Evolutionary conservation across 2,888 invertebrate species (phyloP).

Genomic region (Cryptocephalus primarius): DNA sequence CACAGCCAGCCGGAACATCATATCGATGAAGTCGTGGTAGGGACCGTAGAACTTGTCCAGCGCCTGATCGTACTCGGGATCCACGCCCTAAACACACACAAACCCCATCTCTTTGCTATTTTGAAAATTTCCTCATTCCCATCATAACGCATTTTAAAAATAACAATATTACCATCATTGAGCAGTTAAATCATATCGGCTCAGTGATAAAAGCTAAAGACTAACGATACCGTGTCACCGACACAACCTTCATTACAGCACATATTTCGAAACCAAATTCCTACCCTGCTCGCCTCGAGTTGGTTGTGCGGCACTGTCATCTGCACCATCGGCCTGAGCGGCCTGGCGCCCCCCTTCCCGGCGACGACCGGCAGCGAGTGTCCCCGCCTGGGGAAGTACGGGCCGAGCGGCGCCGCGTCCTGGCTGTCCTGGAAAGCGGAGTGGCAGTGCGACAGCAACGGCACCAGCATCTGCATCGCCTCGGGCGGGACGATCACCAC

Average conservation of each 20-base stretch:
- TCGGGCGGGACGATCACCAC: conserved; percentile 69
- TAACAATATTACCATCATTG: too few relatives aligned
- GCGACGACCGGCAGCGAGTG: conserved; percentile 44
- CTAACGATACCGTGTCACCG: too few relatives aligned
- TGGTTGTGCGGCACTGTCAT: conserved; percentile 74
- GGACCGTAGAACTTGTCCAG: conserved; percentile 71
- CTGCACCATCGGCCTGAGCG: conserved; percentile 71
- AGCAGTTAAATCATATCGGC: too few relatives aligned
- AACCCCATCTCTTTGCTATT: not conserved
- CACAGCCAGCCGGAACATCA: conserved; percentile 77
- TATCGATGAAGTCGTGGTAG: conserved; percentile 83
- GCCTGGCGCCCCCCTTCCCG: conserved; percentile 54
- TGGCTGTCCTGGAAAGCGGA: conserved; percentile 66
- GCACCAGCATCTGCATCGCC: conserved; percentile 71
- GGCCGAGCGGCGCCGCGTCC: conserved; percentile 58
- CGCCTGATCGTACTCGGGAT: conserved; percentile 66
- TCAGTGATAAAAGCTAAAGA: too few relatives aligned
- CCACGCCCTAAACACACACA: conserved; percentile 47
- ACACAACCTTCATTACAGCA: too few relatives aligned
- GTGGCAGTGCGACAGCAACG: conserved; percentile 77
- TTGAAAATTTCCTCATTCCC: too few relatives aligned
- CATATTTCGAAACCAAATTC: conserved; percentile 1
- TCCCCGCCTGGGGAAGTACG: conserved; percentile 65
- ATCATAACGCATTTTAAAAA: too few relatives aligned
- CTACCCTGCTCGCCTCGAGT: conserved; percentile 54